A percentile compares a stretch with the other conserved stretches of the same genome.
phyloP scores from a whole-genome alignment of 30 jellyfish, hydroid and myxozoan genomes.

The Chironex yamaguchii region DNA sequence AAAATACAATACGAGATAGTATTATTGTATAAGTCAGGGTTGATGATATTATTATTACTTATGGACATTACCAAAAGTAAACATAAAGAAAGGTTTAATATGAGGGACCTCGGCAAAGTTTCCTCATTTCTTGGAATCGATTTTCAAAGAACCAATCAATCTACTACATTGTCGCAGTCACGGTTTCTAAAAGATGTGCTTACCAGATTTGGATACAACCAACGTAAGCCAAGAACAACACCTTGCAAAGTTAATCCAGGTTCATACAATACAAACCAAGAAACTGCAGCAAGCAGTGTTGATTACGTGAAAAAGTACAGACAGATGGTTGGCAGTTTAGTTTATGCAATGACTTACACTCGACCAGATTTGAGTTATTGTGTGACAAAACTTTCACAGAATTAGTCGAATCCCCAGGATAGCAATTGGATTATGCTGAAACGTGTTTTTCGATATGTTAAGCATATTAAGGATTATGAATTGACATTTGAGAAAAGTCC shows the following conservation, averaged over 20 bases:
- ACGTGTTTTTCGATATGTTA: constrained; percentile 44
- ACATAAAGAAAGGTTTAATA: constrained; percentile 5
- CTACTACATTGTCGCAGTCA: constrained; percentile 35
- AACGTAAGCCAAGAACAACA: constrained; percentile 47
- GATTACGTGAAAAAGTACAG: background rate
- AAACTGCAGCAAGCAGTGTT: background rate
- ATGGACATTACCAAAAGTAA: background rate
- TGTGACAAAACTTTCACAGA: constrained; percentile 53
- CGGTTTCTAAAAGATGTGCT: background rate
- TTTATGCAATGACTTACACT: constrained; percentile 48
- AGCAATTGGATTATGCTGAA: constrained; percentile 10
- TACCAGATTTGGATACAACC: background rate
- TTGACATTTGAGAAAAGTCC: constrained; percentile 13
- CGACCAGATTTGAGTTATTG: constrained; percentile 24
- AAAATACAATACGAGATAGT: background rate
- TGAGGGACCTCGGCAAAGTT: constrained; percentile 66
- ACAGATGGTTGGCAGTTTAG: constrained; percentile 17
- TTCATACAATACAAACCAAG: constrained; percentile 3
- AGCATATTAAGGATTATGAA: constrained; percentile 2
- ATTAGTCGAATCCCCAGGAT: background rate
- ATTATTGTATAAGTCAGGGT: constrained; percentile 21
- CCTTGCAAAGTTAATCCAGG: constrained; percentile 16
- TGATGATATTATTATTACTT: constrained; percentile 41
- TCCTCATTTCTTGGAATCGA: constrained; percentile 69
- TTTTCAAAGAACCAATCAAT: background rate